Evolutionary conservation across 1,140 invertebrate genomes (phyloP).

Genomic region (Gerris buenoi): DNA sequence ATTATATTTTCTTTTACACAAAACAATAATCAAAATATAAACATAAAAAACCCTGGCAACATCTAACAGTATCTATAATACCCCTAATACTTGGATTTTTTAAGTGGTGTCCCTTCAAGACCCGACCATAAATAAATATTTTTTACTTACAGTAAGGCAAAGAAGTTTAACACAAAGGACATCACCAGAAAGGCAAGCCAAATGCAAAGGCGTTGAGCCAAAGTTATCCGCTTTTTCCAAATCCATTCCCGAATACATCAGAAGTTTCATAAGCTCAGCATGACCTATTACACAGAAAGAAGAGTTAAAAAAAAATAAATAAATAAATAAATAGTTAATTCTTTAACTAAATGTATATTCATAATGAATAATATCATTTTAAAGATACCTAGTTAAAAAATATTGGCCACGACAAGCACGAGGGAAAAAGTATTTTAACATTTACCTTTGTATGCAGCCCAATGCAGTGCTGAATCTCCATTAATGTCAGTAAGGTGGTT

Average conservation of each 20-base stretch:
- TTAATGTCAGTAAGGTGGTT: constrained; percentile 77
- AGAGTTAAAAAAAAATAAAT: neutral
- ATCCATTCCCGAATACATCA: constrained; percentile 82
- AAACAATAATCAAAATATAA: too few relatives aligned
- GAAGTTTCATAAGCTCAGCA: constrained; percentile 64
- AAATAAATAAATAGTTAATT: neutral
- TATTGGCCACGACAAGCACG: too few relatives aligned
- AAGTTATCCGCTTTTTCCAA: constrained; percentile 80
- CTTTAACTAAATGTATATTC: too few relatives aligned
- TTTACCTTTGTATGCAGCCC: constrained; percentile 75
- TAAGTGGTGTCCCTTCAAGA: too few relatives aligned
- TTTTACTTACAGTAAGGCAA: constrained; percentile 58
- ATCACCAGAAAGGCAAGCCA: constrained; percentile 80
- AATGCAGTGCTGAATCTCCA: constrained; percentile 80
- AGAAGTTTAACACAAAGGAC: constrained; percentile 61
- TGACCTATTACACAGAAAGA: constrained; percentile 38
- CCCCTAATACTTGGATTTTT: too few relatives aligned
- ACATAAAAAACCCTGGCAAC: too few relatives aligned
- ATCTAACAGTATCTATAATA: too few relatives aligned
- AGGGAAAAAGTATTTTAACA: too few relatives aligned
- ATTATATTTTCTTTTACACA: too few relatives aligned
- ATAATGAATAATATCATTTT: too few relatives aligned
- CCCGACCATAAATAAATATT: neutral
- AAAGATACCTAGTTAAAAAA: too few relatives aligned
- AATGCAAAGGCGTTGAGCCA: constrained; percentile 79